Base-by-base conservation (phyloP, 2,797 vertebrate genomes). In the Otolemur crassicaudatus region DNA sequence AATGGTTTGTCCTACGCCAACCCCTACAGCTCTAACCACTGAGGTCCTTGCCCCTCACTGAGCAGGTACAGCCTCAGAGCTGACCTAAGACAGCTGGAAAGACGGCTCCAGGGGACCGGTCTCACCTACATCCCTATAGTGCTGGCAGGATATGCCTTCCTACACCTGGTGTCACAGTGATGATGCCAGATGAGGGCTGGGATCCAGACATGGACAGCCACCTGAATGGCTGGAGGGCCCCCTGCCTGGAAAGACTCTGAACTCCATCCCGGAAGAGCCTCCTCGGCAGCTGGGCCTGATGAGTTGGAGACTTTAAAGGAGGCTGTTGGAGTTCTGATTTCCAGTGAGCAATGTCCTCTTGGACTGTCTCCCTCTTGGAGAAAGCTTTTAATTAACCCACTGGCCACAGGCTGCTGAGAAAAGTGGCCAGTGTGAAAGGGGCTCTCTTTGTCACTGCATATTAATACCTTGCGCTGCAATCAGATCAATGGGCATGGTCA, bases 361-460 rank as follows among this genome's bases (percentile, higher is more conserved):
- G 29, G 70, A 92, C 13, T 20, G 58, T 43, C 40, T 94, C n/a
- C 40, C 23, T 70, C 82, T 70, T 2, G 2, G n/a, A 87, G 73
- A 86, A 95, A 69, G 87, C 70, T 90, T 94, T 94, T 79, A 80
- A 91, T 95, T 88, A 94, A 89, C 69, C 88, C 70, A 43, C 46
- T 0, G 25, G 86, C 75, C 87, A 80, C n/a, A 77, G 77, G 70
- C 69, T 61, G 25, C 56, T 5, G 73, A 77, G 67, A 65, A 84
- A 86, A 90, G 67, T 9, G 11, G 20, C 53, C 73, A 5, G 7
- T 1, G 65, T 19, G 49, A 69, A 80, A 63, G 58, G 0, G n/a
- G 34, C 63, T 65, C 58, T 91, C 79, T 93, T 75, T 90, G 87
- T 76, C 83, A 31, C 89, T 72, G 40, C 23, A 0, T 76, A 69